These are phyloP conservation scores for Microcebus tavaratra DNA, from an alignment of 2,113 vertebrate genomes.

Conservation along the genomic window DNA sequence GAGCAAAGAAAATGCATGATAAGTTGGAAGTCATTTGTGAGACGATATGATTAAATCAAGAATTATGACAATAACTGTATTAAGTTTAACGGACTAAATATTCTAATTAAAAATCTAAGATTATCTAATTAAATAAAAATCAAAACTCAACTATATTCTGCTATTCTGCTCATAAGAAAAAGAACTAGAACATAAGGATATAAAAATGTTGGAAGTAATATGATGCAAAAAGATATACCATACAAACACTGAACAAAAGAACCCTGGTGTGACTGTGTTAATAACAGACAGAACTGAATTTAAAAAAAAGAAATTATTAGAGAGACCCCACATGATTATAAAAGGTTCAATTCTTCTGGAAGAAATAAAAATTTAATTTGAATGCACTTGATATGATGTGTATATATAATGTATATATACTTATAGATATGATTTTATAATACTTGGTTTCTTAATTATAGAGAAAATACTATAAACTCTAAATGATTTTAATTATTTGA, in stretches of 20 bases:
- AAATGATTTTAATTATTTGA: neutral
- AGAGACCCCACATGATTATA: neutral
- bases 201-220: neutral
- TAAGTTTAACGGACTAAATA: neutral
- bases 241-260: neutral
- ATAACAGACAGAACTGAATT: neutral
- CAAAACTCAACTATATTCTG: neutral
- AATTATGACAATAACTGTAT: neutral
- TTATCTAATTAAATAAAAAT: neutral
- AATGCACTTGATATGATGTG: neutral
- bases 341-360: neutral
- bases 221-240: neutral
- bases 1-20: neutral
- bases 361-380: neutral
- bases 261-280: neutral
- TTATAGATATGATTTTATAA: neutral
- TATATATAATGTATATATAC: neutral
- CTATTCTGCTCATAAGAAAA: neutral
- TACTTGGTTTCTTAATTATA: neutral
- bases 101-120: neutral
- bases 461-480: neutral
- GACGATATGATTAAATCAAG: neutral
- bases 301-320: neutral
- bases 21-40: neutral
- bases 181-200: neutral